Conservation (phyloP, 2,113 vertebrate species). For the Sylvilagus bachmani region DNA sequence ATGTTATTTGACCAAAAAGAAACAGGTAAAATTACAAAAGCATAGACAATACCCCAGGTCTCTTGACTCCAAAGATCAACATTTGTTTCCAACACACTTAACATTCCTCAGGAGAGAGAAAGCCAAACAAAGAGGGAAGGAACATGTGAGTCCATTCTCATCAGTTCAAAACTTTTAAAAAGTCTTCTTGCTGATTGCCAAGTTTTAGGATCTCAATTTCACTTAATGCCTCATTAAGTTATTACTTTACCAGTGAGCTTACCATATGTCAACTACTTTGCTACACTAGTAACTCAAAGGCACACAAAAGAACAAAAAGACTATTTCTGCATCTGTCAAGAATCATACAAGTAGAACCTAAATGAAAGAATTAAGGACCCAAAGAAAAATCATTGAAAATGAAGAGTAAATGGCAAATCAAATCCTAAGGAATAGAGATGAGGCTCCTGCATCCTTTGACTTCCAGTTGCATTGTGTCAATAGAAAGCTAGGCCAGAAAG, state of each 20-base stretch:
- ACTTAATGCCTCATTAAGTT: neutral
- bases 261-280: neutral
- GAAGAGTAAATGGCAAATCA: neutral
- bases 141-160: neutral
- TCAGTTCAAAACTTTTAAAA: neutral
- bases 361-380: neutral
- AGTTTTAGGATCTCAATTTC: neutral
- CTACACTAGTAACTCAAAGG: neutral
- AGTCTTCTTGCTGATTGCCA: neutral
- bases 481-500: neutral
- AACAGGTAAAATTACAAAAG: neutral
- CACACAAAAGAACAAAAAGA: neutral
- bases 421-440: neutral
- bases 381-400: neutral
- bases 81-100: neutral
- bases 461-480: neutral
- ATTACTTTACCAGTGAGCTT: neutral
- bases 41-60: neutral
- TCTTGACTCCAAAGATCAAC: neutral
- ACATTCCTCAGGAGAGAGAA: neutral
- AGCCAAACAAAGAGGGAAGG: neutral
- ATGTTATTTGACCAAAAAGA: conserved; percentile 14
- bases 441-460: neutral
- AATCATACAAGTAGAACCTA: neutral
- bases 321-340: neutral